These are phyloP conservation scores for Tarsius wallacei DNA, from an alignment of 2,797 vertebrate genomes.

Conservation along the genomic window DNA sequence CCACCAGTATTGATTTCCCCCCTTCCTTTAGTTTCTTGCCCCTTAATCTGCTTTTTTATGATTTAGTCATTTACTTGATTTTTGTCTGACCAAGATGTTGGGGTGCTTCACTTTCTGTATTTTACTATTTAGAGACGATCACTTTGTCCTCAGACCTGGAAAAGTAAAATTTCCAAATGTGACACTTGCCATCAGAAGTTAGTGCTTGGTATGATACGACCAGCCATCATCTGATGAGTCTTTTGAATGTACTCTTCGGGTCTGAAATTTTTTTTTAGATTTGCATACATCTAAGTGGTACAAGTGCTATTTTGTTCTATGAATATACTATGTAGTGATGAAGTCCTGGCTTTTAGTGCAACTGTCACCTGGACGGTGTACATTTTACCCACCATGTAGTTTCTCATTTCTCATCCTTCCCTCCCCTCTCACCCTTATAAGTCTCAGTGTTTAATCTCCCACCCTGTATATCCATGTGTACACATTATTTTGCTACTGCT, in stretches of 20 bases:
- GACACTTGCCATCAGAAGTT: background rate
- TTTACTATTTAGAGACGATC: background rate
- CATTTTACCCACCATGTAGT: too few species aligned
- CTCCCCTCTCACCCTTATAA: too few species aligned
- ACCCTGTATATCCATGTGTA: too few species aligned
- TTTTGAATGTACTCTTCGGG: background rate
- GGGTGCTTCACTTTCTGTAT: background rate
- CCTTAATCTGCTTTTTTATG: background rate
- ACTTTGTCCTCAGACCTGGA: background rate
- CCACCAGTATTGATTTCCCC: background rate
- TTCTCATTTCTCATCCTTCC: too few species aligned
- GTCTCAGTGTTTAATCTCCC: too few species aligned
- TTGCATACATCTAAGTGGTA: too few species aligned
- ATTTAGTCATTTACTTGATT: background rate
- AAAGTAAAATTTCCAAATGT: background rate
- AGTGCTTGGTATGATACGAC: background rate
- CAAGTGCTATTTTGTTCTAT: too few species aligned
- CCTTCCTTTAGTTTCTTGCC: background rate
- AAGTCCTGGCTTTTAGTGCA: too few species aligned
- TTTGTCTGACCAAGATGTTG: background rate
- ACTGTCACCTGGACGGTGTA: too few species aligned
- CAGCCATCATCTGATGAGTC: background rate
- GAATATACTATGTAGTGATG: too few species aligned
- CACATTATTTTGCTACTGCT: too few species aligned
- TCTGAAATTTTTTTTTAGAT: background rate